These are phyloP conservation scores for Harpagoxenus sublaevis DNA, from an alignment of 2,888 invertebrate genomes.

Conservation along the genomic window DNA sequence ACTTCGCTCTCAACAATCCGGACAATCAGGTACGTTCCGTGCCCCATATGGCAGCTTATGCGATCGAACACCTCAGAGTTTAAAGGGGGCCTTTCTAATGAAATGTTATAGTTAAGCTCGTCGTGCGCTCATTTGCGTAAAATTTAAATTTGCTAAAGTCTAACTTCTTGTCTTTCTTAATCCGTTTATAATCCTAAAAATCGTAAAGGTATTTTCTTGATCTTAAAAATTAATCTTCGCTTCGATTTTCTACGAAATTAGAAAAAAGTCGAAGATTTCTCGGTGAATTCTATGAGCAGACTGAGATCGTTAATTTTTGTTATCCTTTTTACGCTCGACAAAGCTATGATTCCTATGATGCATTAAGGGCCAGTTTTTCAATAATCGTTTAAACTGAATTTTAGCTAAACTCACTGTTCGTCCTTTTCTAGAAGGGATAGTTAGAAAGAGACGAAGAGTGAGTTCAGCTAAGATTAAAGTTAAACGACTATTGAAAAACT, in stretches of 20 bases:
- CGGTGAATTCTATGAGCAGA: neutral
- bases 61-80: neutral
- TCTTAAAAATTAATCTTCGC: neutral
- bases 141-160: neutral
- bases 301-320: neutral
- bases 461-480: too few relatives aligned
- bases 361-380: neutral
- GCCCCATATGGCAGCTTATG: neutral
- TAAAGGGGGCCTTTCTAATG: neutral
- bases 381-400: too few relatives aligned
- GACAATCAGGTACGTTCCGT: slow-evolving; percentile 91
- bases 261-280: neutral
- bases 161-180: neutral
- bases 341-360: neutral
- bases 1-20: slow-evolving; percentile 93
- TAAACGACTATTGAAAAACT: too few relatives aligned
- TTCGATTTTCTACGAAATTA: neutral
- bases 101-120: neutral
- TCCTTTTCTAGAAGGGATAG: too few relatives aligned
- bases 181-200: neutral
- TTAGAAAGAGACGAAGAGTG: too few relatives aligned
- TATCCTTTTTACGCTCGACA: neutral
- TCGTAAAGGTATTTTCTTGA: neutral
- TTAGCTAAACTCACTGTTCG: too few relatives aligned
- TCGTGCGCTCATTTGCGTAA: neutral